Base-by-base conservation (phyloP, 1,140 invertebrate genomes). In the Drosophila melanogaster region DNA sequence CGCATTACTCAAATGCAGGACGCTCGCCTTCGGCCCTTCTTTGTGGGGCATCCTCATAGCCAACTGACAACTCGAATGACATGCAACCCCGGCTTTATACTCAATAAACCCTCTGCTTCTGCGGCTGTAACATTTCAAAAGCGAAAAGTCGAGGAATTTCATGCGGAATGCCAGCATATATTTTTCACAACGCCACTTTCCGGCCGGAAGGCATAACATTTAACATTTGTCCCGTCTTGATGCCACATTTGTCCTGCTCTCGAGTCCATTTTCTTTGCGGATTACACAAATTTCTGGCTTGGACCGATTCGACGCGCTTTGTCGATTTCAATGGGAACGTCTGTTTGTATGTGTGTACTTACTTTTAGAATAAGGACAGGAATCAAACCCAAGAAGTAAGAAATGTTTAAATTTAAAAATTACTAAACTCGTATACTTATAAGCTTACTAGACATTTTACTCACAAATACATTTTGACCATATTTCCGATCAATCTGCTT, bases 1-100 rank as follows among this genome's bases (percentile, higher is more conserved):
- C 78, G 65, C 65, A 86, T 87, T 86, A 79, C 83, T 89, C 83
- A 87, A 83, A 76, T 74, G 74, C 78, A 66, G 49, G 38, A 40
- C 67, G 46, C 46, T 72, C 51, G 65, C 44, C 56, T 54, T 54
- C 22, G 33, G 30, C 43, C 54, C 56, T 51, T 30, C 81, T 86
- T 81, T 86, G 66, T 70, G 46, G 51, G n/a, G 30, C 19, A 49
- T 26, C 56, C 58, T 43, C 44, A 15, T 30, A 64, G 38, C 47
- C 24, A 22, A 22, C 54, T 83, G 83, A 87, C 83, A 86, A 67
- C 47, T 76, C 53, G 41, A 78, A 86, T 76, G 81, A 86, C 79
- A 86, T 86, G 74, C 70, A 64, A 40, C 47, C 62, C 41, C 65
- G 54, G 26, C 38, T 26, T 33, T 53, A 15, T 33, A 30, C 30